phyloP scores from a whole-genome alignment of 2,113 vertebrate genomes.

The Hyperoodon ampullatus region DNA sequence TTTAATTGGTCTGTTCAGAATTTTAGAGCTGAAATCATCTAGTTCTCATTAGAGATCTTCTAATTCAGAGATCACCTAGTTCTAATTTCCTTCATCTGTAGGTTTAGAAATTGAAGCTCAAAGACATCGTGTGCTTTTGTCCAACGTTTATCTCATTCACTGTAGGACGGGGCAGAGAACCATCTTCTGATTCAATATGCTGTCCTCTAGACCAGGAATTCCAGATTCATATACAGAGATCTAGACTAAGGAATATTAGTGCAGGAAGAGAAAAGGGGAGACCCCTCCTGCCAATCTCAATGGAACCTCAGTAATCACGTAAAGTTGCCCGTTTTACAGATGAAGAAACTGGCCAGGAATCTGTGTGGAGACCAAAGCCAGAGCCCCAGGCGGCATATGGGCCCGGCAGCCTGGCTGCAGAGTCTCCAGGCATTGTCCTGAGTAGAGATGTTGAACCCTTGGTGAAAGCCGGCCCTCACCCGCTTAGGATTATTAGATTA shows the following conservation, averaged over 20 bases:
- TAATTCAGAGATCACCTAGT: neutral
- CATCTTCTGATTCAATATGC: neutral
- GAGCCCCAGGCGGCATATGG: neutral
- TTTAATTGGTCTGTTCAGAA: conserved; percentile 2
- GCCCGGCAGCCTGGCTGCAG: neutral
- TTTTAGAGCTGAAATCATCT: neutral
- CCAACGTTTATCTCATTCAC: neutral
- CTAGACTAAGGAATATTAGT: neutral
- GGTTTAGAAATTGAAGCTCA: conserved; percentile 30
- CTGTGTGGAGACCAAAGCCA: neutral
- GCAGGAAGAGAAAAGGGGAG: neutral
- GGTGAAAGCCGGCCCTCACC: neutral
- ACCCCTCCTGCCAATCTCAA: neutral
- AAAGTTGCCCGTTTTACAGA: neutral
- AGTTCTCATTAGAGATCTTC: neutral
- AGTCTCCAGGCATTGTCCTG: neutral
- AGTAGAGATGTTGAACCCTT: neutral
- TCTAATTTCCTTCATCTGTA: conserved; percentile 7
- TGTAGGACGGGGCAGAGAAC: neutral
- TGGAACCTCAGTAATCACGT: neutral
- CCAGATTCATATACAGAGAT: neutral
- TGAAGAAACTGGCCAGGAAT: neutral
- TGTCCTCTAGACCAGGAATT: neutral
- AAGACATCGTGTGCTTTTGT: neutral
- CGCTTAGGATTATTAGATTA: neutral